These are phyloP conservation scores for Tetramorium simillimum DNA, from an alignment of 1,140 invertebrate species.

Conservation along the genomic window DNA sequence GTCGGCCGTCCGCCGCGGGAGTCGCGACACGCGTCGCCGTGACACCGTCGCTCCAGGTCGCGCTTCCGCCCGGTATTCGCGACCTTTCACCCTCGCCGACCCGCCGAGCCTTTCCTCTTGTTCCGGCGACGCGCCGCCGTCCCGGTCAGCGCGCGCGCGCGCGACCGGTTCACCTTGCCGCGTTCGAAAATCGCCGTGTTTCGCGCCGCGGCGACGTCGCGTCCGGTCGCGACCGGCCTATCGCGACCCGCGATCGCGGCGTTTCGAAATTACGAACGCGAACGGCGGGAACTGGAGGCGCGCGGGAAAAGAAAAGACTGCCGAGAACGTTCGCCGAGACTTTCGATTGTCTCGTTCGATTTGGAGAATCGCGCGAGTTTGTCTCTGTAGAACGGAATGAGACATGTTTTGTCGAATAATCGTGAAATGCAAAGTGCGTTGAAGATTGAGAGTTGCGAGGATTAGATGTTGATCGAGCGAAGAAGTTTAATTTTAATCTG, in stretches of 20 bases:
- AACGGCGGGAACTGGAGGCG: slow-evolving; percentile 14
- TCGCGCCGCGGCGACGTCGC: slow-evolving; percentile 48
- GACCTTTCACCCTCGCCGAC: slow-evolving; percentile 55
- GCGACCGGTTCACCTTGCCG: neutral
- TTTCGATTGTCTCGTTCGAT: neutral
- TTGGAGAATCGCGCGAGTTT: neutral
- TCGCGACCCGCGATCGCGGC: slow-evolving; percentile 34
- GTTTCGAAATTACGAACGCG: slow-evolving; percentile 42
- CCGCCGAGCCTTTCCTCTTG: neutral
- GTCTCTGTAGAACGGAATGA: too few species aligned
- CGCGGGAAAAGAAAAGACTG: neutral
- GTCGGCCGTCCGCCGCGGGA: neutral
- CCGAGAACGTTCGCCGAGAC: too few species aligned
- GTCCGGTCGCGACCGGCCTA: slow-evolving; percentile 48
- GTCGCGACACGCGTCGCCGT: slow-evolving; percentile 67
- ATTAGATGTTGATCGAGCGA: too few species aligned
- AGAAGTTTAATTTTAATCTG: too few species aligned
- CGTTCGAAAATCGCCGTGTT: slow-evolving; percentile 54
- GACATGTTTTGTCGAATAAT: neutral
- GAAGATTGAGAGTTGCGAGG: neutral
- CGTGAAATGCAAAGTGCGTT: neutral
- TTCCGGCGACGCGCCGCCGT: neutral
- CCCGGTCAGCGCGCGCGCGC: slow-evolving; percentile 5
- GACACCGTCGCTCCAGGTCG: neutral
- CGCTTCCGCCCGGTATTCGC: slow-evolving; percentile 62